A percentile compares a stretch with the other conserved stretches of the same genome.
phyloP scores from a whole-genome alignment of 2,113 vertebrate genomes.

The Leucosticte australis region DNA sequence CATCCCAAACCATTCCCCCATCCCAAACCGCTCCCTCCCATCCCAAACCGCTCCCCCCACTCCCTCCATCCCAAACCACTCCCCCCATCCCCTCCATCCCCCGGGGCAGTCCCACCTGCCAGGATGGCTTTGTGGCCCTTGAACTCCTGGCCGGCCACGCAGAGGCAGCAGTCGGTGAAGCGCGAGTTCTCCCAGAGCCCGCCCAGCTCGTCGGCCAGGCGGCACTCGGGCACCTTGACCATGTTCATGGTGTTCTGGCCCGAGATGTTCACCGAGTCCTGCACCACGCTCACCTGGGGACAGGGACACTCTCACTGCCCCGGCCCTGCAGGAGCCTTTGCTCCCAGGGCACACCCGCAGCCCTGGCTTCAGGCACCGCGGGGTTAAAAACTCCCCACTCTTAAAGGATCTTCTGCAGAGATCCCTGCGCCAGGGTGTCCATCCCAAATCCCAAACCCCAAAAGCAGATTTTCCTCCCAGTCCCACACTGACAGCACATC shows the following conservation, averaged over 20 bases:
- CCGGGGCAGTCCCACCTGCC: conserved; percentile 75
- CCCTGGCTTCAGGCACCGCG: not conserved
- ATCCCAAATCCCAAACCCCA: not conserved
- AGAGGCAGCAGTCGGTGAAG: conserved; percentile 96
- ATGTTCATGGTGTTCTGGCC: conserved; percentile 97
- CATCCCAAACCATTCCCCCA: too few species aligned
- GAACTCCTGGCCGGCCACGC: conserved; percentile 91
- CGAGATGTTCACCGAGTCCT: conserved; percentile 97
- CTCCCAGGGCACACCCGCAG: not conserved
- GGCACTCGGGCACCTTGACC: conserved; percentile 95
- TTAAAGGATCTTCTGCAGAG: too few species aligned
- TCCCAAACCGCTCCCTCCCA: too few species aligned
- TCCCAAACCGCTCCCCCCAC: not conserved
- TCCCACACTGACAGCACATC: not conserved
- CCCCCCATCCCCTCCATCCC: too few species aligned
- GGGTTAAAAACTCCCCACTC: accelerated
- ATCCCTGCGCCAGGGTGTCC: accelerated
- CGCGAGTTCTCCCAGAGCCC: conserved; percentile 95
- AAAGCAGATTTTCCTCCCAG: not conserved
- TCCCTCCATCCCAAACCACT: not conserved
- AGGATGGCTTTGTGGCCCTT: conserved; percentile 92
- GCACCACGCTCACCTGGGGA: conserved; percentile 93
- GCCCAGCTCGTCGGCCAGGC: conserved; percentile 92
- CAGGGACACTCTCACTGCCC: not conserved
- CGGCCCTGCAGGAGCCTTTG: not conserved